phyloP scores from a whole-genome alignment of 1,140 invertebrate species.

The Coptotermes formosanus region DNA sequence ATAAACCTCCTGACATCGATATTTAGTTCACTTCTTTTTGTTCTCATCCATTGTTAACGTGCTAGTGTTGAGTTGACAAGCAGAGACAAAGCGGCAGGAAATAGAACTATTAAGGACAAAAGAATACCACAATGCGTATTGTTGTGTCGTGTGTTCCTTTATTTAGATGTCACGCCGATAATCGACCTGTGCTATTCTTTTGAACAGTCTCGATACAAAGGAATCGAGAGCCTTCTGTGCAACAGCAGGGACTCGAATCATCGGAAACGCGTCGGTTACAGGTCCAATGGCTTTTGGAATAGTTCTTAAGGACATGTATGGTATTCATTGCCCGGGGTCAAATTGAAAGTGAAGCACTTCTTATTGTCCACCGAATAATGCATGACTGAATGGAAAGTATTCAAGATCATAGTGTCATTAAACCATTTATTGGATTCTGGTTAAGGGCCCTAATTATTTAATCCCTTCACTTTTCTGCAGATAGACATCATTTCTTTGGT shows the following conservation, averaged over 20 bases:
- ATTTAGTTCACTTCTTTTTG: conserved; percentile 9
- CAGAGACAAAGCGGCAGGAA: conserved; percentile 12
- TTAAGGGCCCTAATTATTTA: background rate
- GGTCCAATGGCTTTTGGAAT: too few species aligned
- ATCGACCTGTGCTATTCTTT: background rate
- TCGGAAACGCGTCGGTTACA: too few species aligned
- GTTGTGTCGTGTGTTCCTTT: background rate
- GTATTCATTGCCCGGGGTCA: too few species aligned
- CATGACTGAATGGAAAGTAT: too few species aligned
- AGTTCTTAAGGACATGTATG: too few species aligned
- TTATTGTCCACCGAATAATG: too few species aligned
- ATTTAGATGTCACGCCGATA: conserved; percentile 12
- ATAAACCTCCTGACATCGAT: background rate
- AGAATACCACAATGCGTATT: background rate
- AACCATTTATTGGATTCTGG: too few species aligned
- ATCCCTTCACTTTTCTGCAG: background rate
- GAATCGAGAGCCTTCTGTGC: background rate
- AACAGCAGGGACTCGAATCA: too few species aligned
- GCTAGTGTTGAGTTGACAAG: conserved; percentile 4
- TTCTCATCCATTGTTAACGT: background rate
- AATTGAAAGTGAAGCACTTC: too few species aligned
- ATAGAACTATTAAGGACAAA: background rate
- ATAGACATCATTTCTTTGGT: background rate
- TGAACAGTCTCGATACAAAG: background rate
- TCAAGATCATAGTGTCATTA: too few species aligned